Percentiles rank a stretch among this genome's conserved stretches.
phyloP scores from a whole-genome alignment of 2,888 invertebrate species.

The Netelia melanura region DNA sequence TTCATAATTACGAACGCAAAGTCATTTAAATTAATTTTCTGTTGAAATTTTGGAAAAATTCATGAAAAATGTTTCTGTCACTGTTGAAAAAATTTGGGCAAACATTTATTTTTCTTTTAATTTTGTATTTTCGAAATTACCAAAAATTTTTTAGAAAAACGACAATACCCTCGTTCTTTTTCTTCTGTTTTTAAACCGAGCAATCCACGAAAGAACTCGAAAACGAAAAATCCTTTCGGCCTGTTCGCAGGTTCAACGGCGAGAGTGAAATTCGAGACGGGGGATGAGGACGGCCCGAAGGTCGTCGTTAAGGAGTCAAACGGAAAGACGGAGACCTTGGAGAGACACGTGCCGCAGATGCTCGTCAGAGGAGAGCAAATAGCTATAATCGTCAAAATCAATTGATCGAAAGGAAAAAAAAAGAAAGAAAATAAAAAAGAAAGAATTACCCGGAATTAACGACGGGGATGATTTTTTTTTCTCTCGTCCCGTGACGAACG shows the following conservation, averaged over 20 bases:
- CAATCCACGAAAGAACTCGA: background rate
- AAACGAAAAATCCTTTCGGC: background rate
- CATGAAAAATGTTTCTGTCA: too few species aligned
- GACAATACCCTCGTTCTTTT: too few species aligned
- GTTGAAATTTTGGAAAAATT: too few species aligned
- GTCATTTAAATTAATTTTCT: too few species aligned
- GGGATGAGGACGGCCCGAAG: conserved; percentile 86
- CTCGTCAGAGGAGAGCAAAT: conserved; percentile 92
- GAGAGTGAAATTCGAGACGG: conserved; percentile 79
- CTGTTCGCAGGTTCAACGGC: conserved; percentile 70
- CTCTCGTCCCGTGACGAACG: too few species aligned
- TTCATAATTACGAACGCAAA: too few species aligned
- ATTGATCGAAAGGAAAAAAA: conserved; percentile 67
- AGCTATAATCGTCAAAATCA: conserved; percentile 86
- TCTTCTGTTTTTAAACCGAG: too few species aligned
- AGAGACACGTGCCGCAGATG: conserved; percentile 89
- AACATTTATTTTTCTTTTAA: background rate
- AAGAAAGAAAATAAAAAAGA: background rate
- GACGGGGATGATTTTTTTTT: too few species aligned
- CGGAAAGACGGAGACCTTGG: conserved; percentile 89
- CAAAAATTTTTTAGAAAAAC: too few species aligned
- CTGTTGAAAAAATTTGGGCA: background rate
- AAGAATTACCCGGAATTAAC: background rate
- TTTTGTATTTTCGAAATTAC: too few species aligned
- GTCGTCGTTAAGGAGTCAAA: conserved; percentile 87